Conservation (phyloP, 1,140 invertebrate genomes). For the Meloidogyne hapla region DNA sequence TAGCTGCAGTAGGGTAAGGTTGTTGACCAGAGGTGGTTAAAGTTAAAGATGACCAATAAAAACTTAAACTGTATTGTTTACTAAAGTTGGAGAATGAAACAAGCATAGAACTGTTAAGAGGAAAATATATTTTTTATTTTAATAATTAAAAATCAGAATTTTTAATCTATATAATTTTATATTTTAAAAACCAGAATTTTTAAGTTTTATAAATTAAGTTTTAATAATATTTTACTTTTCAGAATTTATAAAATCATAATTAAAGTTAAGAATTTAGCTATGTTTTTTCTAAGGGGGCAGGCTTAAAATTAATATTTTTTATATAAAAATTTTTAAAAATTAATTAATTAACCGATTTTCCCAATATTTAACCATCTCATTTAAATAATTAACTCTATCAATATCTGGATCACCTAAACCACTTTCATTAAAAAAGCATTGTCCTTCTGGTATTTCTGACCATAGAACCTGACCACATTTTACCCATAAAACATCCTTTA, state of each 20-base stretch:
- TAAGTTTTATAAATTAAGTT: background rate
- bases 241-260: too few relatives aligned
- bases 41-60: conserved; percentile 92
- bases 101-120: background rate
- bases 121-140: background rate
- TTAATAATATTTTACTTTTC: too few relatives aligned
- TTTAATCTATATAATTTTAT: too few relatives aligned
- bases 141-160: too few relatives aligned
- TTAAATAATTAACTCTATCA: conserved; percentile 32
- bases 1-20: conserved; percentile 46
- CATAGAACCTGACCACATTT: conserved; percentile 41
- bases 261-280: background rate
- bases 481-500: conserved; percentile 42
- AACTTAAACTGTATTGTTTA: conserved; percentile 72
- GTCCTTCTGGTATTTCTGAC: conserved; percentile 20
- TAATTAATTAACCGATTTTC: conserved; percentile 19
- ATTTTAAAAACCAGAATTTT: too few relatives aligned
- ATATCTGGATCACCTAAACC: conserved; percentile 26
- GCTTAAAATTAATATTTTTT: too few relatives aligned
- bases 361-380: conserved; percentile 42
- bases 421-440: conserved; percentile 44
- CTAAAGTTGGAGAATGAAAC: conserved; percentile 50
- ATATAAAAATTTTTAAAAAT: background rate
- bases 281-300: background rate
- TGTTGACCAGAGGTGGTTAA: conserved; percentile 81